Conservation (phyloP, 2,888 invertebrate species). For the Patella ulyssiponensis region DNA sequence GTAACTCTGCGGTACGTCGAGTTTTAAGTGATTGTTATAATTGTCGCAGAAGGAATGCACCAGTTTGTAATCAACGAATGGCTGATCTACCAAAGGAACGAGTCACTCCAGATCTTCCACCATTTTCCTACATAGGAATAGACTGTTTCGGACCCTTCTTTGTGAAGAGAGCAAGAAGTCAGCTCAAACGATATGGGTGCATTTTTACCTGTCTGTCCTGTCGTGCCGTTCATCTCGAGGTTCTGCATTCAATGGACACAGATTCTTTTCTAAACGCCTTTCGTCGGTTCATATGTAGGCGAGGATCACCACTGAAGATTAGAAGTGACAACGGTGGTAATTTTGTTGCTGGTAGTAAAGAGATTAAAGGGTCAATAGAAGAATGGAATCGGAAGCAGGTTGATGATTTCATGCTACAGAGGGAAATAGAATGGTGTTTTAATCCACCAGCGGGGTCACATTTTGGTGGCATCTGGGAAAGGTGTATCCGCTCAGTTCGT, state of each 20-base stretch:
- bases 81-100: not conserved
- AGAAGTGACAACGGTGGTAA: constrained; percentile 31
- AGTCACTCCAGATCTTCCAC: not conserved
- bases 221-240: not conserved
- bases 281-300: constrained; percentile 13
- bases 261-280: constrained; percentile 27
- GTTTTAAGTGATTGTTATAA: too few species aligned
- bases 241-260: not conserved
- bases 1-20: not conserved
- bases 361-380: constrained; percentile 19
- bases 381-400: constrained; percentile 24
- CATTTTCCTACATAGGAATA: not conserved
- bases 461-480: constrained; percentile 36
- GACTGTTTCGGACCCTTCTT: not conserved
- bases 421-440: constrained; percentile 28
- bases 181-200: not conserved
- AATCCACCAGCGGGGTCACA: constrained; percentile 32
- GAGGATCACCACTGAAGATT: constrained; percentile 24
- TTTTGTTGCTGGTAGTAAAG: constrained; percentile 26
- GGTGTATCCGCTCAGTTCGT: constrained; percentile 39
- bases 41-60: not conserved
- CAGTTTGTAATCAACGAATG: not conserved
- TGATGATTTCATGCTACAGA: constrained; percentile 14
- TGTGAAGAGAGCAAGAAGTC: not conserved
- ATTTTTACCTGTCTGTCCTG: not conserved